A percentile compares a stretch with the other conserved stretches of the same genome.
These are phyloP conservation scores for Capitulum mitella DNA, from an alignment of 2,888 invertebrate genomes.

Conservation along the genomic window DNA sequence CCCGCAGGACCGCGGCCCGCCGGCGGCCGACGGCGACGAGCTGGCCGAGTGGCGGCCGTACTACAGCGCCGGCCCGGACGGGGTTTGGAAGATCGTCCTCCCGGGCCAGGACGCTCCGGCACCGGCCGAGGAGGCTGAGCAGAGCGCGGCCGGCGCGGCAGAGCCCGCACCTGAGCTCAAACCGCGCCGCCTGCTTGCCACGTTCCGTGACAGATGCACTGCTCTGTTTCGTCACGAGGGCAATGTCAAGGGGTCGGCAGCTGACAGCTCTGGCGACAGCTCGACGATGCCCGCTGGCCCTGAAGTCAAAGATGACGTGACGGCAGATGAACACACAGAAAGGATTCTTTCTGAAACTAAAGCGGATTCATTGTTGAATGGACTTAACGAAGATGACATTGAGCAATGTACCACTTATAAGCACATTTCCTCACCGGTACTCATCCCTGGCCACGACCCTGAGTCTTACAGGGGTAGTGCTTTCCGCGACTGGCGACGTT, in stretches of 20 bases:
- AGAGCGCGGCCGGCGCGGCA: not conserved
- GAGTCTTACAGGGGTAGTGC: not conserved
- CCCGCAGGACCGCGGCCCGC: not conserved
- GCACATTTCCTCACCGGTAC: too few species aligned
- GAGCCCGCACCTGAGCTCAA: not conserved
- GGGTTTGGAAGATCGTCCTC: not conserved
- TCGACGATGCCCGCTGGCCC: not conserved
- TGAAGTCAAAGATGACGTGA: not conserved
- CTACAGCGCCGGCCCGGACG: not conserved
- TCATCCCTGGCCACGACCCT: not conserved
- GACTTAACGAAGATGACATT: not conserved
- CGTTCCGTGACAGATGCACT: not conserved
- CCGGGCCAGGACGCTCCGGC: not conserved
- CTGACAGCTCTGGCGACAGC: not conserved
- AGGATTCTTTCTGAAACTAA: not conserved
- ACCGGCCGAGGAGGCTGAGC: not conserved
- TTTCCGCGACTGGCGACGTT: not conserved
- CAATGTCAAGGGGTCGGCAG: not conserved
- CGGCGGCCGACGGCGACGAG: not conserved
- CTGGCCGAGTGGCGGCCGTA: not conserved
- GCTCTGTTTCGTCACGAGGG: not conserved
- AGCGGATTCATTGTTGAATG: not conserved
- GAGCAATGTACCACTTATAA: not conserved
- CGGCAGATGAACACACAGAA: not conserved
- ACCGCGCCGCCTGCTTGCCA: not conserved